Evolutionary conservation across 1,140 invertebrate genomes (phyloP).

Genomic region (Lepeophtheirus salmonis): DNA sequence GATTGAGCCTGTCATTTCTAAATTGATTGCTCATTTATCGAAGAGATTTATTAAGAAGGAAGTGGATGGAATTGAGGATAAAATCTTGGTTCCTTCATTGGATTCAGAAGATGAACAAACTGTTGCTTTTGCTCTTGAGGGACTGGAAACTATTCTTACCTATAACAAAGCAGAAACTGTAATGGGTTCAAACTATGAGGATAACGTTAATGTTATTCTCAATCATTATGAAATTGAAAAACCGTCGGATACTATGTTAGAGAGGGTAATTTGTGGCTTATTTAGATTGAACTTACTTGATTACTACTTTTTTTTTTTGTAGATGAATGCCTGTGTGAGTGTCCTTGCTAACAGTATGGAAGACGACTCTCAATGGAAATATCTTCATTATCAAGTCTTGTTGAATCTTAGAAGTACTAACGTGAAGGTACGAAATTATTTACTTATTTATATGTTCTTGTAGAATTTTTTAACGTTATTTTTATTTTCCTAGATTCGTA

Average conservation of each 20-base stretch:
- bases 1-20: background rate
- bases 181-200: constrained; percentile 1
- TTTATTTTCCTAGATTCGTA: constrained; percentile 10
- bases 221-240: background rate
- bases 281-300: background rate
- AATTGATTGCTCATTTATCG: background rate
- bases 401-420: background rate
- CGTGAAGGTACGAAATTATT: constrained; percentile 1
- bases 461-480: background rate
- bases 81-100: background rate
- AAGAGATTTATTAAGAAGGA: background rate
- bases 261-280: background rate
- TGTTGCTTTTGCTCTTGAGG: background rate
- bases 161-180: constrained; percentile 4
- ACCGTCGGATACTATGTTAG: background rate
- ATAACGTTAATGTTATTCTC: constrained; percentile 4
- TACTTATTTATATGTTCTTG: background rate
- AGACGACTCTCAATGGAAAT: constrained; percentile 16
- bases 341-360: constrained; percentile 6
- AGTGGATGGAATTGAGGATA: background rate
- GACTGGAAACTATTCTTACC: background rate
- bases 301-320: background rate
- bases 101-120: background rate
- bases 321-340: background rate
- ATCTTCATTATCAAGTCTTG: constrained; percentile 13